A percentile compares a stretch with the other conserved stretches of the same genome.
phyloP scores from a whole-genome alignment of 2,113 vertebrate genomes.

The Irena cyanogastra region DNA sequence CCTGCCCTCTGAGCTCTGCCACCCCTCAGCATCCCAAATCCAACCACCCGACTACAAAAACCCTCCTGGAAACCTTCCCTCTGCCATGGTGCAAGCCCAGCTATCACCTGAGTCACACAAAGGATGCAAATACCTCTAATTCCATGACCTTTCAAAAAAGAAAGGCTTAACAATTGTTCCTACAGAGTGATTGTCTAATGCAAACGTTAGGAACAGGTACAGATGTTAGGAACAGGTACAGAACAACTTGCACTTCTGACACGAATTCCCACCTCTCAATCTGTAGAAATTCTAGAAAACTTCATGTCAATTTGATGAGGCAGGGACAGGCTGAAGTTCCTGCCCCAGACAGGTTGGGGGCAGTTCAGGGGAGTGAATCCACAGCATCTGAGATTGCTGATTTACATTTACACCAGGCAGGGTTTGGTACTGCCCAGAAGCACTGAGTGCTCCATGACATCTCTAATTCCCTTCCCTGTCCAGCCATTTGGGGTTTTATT shows the following conservation, averaged over 20 bases:
- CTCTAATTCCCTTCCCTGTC: neutral
- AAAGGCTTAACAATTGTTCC: neutral
- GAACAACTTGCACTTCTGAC: neutral
- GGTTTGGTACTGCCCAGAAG: neutral
- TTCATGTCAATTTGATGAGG: neutral
- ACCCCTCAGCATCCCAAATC: neutral
- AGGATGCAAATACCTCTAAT: neutral
- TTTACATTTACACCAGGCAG: neutral
- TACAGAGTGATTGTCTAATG: neutral
- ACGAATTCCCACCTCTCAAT: neutral
- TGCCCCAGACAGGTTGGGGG: neutral
- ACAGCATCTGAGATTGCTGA: neutral
- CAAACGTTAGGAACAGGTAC: neutral
- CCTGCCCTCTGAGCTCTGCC: neutral
- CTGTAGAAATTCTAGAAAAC: neutral
- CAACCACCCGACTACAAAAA: neutral
- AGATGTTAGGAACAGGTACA: neutral
- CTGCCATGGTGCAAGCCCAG: accelerated
- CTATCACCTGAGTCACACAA: neutral
- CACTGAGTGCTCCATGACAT: neutral
- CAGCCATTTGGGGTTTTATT: neutral
- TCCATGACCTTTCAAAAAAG: neutral
- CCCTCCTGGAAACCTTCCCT: neutral
- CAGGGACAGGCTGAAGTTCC: neutral
- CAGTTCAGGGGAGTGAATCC: neutral